Evolutionary conservation across 2,797 vertebrate species (phyloP).

Genomic region (Kryptolebias ocellatus): DNA sequence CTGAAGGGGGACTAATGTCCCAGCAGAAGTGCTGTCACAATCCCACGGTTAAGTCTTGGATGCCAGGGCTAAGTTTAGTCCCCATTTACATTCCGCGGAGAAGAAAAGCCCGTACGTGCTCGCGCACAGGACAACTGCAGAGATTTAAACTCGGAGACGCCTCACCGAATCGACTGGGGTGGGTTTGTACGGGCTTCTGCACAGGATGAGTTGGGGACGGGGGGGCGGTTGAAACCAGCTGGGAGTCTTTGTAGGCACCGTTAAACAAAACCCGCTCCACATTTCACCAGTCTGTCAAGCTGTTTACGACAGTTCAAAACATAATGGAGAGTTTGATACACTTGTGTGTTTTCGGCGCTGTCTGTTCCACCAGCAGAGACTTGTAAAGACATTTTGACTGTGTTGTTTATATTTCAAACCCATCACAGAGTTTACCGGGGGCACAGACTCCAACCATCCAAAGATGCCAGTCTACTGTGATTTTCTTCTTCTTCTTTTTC

Average conservation of each 20-base stretch:
- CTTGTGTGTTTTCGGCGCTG: conserved; percentile 34
- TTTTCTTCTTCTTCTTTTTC: neutral
- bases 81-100: conserved; percentile 34
- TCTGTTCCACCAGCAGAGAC: conserved; percentile 24
- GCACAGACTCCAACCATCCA: conserved; percentile 3
- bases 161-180: conserved; percentile 38
- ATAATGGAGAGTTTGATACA: conserved; percentile 40
- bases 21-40: conserved; percentile 27
- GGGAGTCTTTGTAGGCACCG: conserved; percentile 54
- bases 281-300: conserved; percentile 55
- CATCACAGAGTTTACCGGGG: conserved; percentile 14
- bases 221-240: conserved; percentile 38
- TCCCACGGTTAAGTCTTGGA: conserved; percentile 13
- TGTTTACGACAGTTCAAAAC: conserved; percentile 35
- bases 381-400: conserved; percentile 31
- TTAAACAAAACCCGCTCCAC: conserved; percentile 60
- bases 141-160: conserved; percentile 51
- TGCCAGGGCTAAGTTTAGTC: conserved; percentile 33
- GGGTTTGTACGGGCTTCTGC: conserved; percentile 41
- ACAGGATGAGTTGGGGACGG: neutral
- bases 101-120: conserved; percentile 42
- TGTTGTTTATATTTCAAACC: conserved; percentile 43
- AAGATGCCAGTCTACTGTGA: neutral
- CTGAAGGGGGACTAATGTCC: conserved; percentile 37
- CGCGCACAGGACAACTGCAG: conserved; percentile 40